phyloP scores from a whole-genome alignment of 2,113 vertebrate genomes.

The Calidris pugnax region DNA sequence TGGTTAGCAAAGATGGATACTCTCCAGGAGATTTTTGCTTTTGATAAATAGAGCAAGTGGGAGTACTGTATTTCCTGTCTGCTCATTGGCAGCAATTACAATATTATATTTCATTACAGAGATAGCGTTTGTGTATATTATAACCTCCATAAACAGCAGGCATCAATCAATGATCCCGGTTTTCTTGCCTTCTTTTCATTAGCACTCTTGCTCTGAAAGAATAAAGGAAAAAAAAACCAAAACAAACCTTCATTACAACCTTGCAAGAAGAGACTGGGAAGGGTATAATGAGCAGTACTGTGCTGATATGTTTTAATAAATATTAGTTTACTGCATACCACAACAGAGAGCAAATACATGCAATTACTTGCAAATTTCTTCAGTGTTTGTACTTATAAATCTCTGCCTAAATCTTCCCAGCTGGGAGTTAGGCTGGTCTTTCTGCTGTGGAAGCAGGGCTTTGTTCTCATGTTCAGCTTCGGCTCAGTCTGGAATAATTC shows the following conservation, averaged over 20 bases:
- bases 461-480: constrained; percentile 86
- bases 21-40: neutral
- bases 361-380: constrained; percentile 84
- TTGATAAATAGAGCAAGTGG: neutral
- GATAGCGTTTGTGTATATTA: neutral
- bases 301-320: constrained; percentile 75
- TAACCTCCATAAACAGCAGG: neutral
- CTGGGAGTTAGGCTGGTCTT: constrained; percentile 78
- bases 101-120: neutral
- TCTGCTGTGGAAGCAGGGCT: constrained; percentile 78
- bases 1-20: neutral
- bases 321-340: constrained; percentile 70
- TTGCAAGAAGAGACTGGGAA: constrained; percentile 43
- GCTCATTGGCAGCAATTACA: neutral
- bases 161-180: neutral
- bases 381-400: constrained; percentile 84
- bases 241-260: constrained; percentile 33
- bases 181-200: constrained; percentile 26
- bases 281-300: constrained; percentile 58
- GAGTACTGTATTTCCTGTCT: neutral
- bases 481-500: constrained; percentile 88
- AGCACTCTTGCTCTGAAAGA: constrained; percentile 41
- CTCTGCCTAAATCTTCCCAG: constrained; percentile 86
- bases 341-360: constrained; percentile 75
- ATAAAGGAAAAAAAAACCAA: neutral